A percentile compares a stretch with the other conserved stretches of the same genome.
phyloP scores from a whole-genome alignment of 2,888 invertebrate species.

The Papilio protenor region DNA sequence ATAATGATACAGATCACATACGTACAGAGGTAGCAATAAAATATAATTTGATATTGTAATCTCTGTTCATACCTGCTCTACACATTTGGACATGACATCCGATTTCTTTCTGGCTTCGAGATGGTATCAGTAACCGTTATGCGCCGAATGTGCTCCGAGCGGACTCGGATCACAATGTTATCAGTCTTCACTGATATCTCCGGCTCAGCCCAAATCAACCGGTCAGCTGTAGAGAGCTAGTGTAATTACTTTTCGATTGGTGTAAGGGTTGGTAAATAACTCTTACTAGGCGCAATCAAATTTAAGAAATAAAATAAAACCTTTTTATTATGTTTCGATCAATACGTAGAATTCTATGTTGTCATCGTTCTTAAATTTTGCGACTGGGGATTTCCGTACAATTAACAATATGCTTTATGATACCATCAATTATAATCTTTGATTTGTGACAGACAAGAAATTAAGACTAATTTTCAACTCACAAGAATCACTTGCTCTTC shows the following conservation, averaged over 20 bases:
- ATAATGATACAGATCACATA: background rate
- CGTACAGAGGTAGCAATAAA: background rate
- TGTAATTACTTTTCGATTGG: slow-evolving; percentile 57
- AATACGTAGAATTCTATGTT: background rate
- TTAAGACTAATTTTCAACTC: no score
- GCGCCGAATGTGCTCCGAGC: slow-evolving; percentile 49
- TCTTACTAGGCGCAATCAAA: background rate
- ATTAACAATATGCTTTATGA: background rate
- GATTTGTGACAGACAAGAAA: background rate
- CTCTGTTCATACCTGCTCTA: slow-evolving; percentile 44
- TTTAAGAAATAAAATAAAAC: no score
- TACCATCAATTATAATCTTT: background rate
- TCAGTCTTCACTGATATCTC: slow-evolving; percentile 46
- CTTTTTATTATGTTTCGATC: background rate
- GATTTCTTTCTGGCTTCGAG: slow-evolving; percentile 58
- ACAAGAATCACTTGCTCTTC: background rate
- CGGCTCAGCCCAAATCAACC: slow-evolving; percentile 52
- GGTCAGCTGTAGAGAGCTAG: slow-evolving; percentile 51
- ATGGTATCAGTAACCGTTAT: slow-evolving; percentile 56
- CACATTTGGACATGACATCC: slow-evolving; percentile 54
- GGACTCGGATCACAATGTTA: slow-evolving; percentile 54
- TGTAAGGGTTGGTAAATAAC: slow-evolving; percentile 14
- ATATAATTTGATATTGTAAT: background rate
- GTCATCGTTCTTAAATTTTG: slow-evolving; percentile 11
- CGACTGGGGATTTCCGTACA: background rate